Evolutionary conservation across 1,140 invertebrate genomes (phyloP), one percentile per base, ranked within the genome.

Genomic region (Acromyrmex heyeri): DNA sequence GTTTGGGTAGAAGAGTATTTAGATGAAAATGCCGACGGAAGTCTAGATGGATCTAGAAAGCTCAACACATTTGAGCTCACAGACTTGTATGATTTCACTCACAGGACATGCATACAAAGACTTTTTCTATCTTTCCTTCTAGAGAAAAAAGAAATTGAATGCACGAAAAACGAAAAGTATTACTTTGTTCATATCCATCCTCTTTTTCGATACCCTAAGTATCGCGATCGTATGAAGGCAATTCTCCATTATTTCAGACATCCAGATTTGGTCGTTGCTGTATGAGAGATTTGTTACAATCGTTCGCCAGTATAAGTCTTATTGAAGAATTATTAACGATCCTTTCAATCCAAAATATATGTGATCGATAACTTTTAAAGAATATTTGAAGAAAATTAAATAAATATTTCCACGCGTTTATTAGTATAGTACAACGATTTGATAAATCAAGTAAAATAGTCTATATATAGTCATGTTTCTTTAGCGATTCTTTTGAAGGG

Each of bases 261-360:
- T 75, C 85, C 86, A 89, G 78, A 87, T 91, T 91, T 87, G 61
- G 81, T 91, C 82, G 88, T 91, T 91, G 59, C 73, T 87, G 18
- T 86, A 6, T 90, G 65, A 90, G 6, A 90, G 89, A 67, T 90
- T 90, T 90, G 89, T 89, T 73, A 44, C 12, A 77, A 83, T 78
- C 50, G 38, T 65, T 73, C 55, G 83, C 64, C 59, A 44, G 73
- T 53, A 10, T 67, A 12, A 64, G 8, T 57, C 24, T 64, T 16
- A 27, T 34, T 24, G 65, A 62, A 21, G 50, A 16, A 38, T 76
- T 59, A 6, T 50, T 16, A 61, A 77, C 12, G 50, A 70, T 48
- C 27, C 62, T 62, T 73, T 73, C 24, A 70, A n/a, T 69, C 48
- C 5, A 3, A 24, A 16, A 67, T n/a, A 21, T 5, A n/a, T 24